Conservation (phyloP, 2,797 vertebrate species). For the Tympanoctomys barrerae region DNA sequence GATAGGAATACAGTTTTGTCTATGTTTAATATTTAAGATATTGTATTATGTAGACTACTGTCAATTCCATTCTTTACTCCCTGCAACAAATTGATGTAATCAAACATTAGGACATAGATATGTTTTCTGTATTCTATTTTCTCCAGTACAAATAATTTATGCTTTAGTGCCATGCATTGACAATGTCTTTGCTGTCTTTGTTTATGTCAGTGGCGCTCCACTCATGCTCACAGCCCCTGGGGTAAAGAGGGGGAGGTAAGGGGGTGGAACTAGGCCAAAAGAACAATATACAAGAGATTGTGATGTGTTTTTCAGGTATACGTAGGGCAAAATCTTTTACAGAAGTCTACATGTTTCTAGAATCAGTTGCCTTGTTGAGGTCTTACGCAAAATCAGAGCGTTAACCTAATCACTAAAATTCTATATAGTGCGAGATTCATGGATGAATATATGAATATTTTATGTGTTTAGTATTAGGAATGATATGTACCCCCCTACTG, state of each 20-base stretch:
- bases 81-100: not conserved
- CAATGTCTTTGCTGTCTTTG: not conserved
- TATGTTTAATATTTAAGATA: slow-evolving; percentile 36
- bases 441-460: not conserved
- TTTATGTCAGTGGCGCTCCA: not conserved
- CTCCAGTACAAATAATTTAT: not conserved
- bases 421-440: not conserved
- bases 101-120: slow-evolving; percentile 22
- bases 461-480: slow-evolving; percentile 36
- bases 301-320: not conserved
- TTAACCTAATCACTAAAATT: slow-evolving; percentile 40
- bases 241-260: not conserved
- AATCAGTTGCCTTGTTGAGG: not conserved
- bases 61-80: not conserved
- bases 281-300: not conserved
- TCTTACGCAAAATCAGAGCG: slow-evolving; percentile 11
- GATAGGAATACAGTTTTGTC: slow-evolving; percentile 27
- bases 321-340: not conserved
- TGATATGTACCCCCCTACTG: too few species aligned
- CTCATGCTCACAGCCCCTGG: not conserved
- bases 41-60: not conserved
- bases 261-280: not conserved
- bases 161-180: not conserved
- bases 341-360: not conserved
- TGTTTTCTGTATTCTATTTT: not conserved